Evolutionary conservation across 1,140 invertebrate species (phyloP), one percentile per base, ranked within the genome.

Genomic region (Drosophila elegans): DNA sequence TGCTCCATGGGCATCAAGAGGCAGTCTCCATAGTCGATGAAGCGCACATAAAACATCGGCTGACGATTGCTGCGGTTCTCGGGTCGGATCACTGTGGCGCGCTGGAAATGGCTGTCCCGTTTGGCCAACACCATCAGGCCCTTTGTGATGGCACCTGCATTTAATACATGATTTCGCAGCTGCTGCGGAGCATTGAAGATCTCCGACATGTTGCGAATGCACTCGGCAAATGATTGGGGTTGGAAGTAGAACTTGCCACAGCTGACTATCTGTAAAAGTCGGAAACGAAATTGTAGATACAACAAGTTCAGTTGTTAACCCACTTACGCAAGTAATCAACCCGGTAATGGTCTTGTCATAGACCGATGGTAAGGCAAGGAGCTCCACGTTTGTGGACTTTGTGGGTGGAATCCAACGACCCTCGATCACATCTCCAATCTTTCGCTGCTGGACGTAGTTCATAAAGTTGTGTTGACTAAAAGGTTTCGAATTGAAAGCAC

Each of bases 21-120:
- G 3, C 79, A 93, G 72, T 95, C 95, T n/a, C 97, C 97, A 92
- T 94, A 96, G 91, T 98, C 97, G 21, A 98, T 94, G 84, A 95
- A 97, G 48, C 95, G 94, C 4, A 98, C 94, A 93, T 94, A 73
- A 45, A 91, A 91, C 36, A 68, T 63, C 2, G 78, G 73, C 42
- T 61, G 36, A 0, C 46, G 32, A 49, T 62, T 56, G 12, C 52
- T 42, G n/a, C 59, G 73, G 1, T 45, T 57, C 25, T 80, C 80
- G 1, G 72, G 82, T n/a, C 69, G 92, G 54, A 74, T 16, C 3
- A 91, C 74, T 4, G 38, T 48, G 3, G 85, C 91, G 6, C 89
- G 75, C 16, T 91, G 81, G 16, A 74, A 89, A 11, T 59, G 6
- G 7, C 76, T 80, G 32, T 66, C 54, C 38, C 81, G 92, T 0